Evolutionary conservation across 1,140 invertebrate species (phyloP).

Genomic region (Dendrolimus kikuchii): DNA sequence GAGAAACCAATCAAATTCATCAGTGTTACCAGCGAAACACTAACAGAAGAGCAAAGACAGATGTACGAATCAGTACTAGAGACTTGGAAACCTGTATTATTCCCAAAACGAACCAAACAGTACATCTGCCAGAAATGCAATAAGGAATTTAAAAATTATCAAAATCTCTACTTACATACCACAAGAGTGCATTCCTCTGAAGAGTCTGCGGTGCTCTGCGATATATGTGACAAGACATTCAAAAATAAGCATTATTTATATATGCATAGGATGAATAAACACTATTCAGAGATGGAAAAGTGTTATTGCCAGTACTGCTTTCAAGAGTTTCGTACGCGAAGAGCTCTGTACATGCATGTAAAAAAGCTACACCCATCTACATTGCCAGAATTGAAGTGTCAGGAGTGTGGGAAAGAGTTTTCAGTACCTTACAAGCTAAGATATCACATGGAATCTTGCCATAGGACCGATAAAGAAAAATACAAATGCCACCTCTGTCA

Average conservation of each 20-base stretch:
- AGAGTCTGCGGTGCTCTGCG: slow-evolving; percentile 50
- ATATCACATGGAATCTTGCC: slow-evolving; percentile 48
- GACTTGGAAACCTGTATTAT: slow-evolving; percentile 57
- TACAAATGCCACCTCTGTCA: slow-evolving; percentile 54
- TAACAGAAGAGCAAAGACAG: slow-evolving; percentile 50
- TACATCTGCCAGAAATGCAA: slow-evolving; percentile 60
- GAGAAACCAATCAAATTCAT: slow-evolving; percentile 41
- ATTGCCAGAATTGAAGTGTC: slow-evolving; percentile 51
- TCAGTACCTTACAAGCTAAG: slow-evolving; percentile 50
- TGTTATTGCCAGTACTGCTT: slow-evolving; percentile 59
- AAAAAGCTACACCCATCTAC: slow-evolving; percentile 53
- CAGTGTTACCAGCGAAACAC: slow-evolving; percentile 38
- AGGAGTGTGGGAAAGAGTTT: slow-evolving; percentile 53
- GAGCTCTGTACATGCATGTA: slow-evolving; percentile 53
- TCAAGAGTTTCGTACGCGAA: slow-evolving; percentile 51
- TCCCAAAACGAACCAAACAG: slow-evolving; percentile 43
- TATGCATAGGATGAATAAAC: slow-evolving; percentile 64
- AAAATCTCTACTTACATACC: slow-evolving; percentile 56
- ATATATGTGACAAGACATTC: slow-evolving; percentile 58
- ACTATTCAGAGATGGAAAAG: slow-evolving; percentile 56
- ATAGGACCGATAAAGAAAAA: slow-evolving; percentile 41
- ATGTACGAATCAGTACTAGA: slow-evolving; percentile 61
- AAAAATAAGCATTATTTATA: slow-evolving; percentile 65
- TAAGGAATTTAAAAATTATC: slow-evolving; percentile 64
- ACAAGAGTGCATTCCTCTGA: slow-evolving; percentile 56